phyloP scores from a whole-genome alignment of 2,113 vertebrate genomes.

The Ammodytes dubius region DNA sequence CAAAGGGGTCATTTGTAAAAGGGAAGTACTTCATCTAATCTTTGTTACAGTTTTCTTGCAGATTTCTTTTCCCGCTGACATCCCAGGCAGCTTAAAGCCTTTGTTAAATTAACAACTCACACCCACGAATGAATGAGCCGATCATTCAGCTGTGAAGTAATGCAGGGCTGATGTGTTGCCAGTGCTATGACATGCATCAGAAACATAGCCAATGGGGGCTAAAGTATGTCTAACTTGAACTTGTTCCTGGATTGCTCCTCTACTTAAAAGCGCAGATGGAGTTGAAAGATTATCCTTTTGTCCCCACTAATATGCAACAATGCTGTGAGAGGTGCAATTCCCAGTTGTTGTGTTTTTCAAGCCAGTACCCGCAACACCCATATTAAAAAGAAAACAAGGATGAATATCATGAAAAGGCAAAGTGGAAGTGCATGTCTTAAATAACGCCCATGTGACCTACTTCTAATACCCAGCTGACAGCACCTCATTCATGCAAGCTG shows the following conservation, averaged over 20 bases:
- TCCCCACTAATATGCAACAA: constrained; percentile 32
- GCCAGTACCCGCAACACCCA: constrained; percentile 24
- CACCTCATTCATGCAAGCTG: constrained; percentile 64
- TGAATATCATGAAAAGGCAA: constrained; percentile 47
- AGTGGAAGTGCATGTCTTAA: constrained; percentile 59
- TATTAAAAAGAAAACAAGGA: constrained; percentile 46
- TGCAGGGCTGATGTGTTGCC: constrained; percentile 44
- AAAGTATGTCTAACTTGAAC: constrained; percentile 41
- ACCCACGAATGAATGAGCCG: constrained; percentile 61
- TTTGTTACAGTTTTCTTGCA: constrained; percentile 53
- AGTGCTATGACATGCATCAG: constrained; percentile 65
- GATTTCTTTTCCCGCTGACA: constrained; percentile 27
- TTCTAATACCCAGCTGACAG: constrained; percentile 64
- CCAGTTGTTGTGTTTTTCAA: constrained; percentile 17
- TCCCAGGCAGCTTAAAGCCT: constrained; percentile 52
- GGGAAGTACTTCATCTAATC: constrained; percentile 64
- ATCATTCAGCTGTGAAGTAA: constrained; percentile 63
- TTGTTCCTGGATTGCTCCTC: constrained; percentile 51
- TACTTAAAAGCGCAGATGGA: constrained; percentile 33
- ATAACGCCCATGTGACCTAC: constrained; percentile 69
- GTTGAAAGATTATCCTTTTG: constrained; percentile 51
- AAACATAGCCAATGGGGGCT: constrained; percentile 46
- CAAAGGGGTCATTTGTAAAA: constrained; percentile 52
- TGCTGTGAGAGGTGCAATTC: not conserved
- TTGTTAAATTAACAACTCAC: constrained; percentile 72